Evolutionary conservation across 2,113 vertebrate species (phyloP).

Genomic region (Nanorana parkeri): DNA sequence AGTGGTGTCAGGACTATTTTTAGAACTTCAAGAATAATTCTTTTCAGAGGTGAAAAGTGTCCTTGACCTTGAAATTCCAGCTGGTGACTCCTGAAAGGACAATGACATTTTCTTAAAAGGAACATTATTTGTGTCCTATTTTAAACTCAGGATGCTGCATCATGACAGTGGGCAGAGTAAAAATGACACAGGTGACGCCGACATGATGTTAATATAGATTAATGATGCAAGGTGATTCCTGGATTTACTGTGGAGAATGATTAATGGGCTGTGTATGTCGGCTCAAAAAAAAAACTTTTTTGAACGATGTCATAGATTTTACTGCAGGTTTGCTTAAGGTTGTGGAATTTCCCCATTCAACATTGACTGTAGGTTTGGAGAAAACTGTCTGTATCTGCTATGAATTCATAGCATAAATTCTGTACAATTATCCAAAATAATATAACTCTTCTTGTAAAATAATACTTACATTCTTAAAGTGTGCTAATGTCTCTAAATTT

Average conservation of each 20-base stretch:
- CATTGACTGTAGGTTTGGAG: too few species aligned
- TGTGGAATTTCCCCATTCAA: not conserved
- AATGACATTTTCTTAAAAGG: constrained; percentile 25
- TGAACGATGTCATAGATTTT: constrained; percentile 6
- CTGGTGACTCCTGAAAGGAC: constrained; percentile 1
- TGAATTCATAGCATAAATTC: too few species aligned
- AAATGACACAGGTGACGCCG: constrained; percentile 33
- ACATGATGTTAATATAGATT: constrained; percentile 48
- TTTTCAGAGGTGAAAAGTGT: constrained; percentile 21
- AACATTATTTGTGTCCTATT: constrained; percentile 21
- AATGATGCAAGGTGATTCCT: constrained; percentile 29
- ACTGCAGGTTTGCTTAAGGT: not conserved
- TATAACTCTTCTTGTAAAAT: too few species aligned
- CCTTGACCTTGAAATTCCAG: constrained; percentile 45
- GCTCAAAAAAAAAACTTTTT: not conserved
- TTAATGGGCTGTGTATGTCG: constrained; percentile 58
- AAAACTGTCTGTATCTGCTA: too few species aligned
- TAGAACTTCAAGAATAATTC: constrained; percentile 30
- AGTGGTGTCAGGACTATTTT: constrained; percentile 30
- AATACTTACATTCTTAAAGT: too few species aligned
- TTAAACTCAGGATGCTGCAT: constrained; percentile 4
- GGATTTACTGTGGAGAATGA: constrained; percentile 59
- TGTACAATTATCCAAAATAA: too few species aligned
- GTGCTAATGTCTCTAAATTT: too few species aligned
- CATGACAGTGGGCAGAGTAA: not conserved